Evolutionary conservation across 2,113 vertebrate genomes (phyloP).

Genomic region (Crotalus horridus): DNA sequence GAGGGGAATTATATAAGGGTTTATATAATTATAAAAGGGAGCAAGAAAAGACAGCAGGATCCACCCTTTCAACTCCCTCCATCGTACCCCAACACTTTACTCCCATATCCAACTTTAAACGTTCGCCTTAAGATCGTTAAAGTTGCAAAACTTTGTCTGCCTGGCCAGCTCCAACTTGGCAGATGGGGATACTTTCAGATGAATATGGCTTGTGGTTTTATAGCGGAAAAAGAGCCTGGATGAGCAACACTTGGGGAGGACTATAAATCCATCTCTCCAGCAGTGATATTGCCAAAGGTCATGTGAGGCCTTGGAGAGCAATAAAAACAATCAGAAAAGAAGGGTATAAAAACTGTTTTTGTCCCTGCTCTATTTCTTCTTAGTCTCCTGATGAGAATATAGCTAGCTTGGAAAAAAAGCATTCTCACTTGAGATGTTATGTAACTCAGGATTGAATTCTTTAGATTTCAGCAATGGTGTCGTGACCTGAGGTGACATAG

Average conservation of each 20-base stretch:
- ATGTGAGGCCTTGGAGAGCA: constrained; percentile 2
- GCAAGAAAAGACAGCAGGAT: not conserved
- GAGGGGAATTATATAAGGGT: not conserved
- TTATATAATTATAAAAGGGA: not conserved
- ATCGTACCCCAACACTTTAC: no score
- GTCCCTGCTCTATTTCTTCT: not conserved
- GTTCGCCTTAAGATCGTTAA: not conserved
- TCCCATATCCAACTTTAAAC: not conserved
- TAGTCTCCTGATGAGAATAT: not conserved
- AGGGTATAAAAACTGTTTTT: constrained; percentile 5
- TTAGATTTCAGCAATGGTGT: not conserved
- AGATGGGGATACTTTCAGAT: not conserved
- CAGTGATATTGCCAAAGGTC: constrained; percentile 12
- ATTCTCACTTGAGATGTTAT: not conserved
- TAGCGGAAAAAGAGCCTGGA: not conserved
- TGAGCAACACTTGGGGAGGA: not conserved
- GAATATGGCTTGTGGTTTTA: not conserved
- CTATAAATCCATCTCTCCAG: not conserved
- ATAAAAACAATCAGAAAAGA: constrained; percentile 12
- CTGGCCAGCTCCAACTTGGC: not conserved
- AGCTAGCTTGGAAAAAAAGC: not conserved
- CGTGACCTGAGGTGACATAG: not conserved
- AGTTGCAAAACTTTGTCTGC: not conserved
- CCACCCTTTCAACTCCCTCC: not conserved
- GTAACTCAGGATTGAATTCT: not conserved